These are phyloP conservation scores for Chloebia gouldiae DNA, from an alignment of 2,113 vertebrate genomes.

Conservation along the genomic window DNA sequence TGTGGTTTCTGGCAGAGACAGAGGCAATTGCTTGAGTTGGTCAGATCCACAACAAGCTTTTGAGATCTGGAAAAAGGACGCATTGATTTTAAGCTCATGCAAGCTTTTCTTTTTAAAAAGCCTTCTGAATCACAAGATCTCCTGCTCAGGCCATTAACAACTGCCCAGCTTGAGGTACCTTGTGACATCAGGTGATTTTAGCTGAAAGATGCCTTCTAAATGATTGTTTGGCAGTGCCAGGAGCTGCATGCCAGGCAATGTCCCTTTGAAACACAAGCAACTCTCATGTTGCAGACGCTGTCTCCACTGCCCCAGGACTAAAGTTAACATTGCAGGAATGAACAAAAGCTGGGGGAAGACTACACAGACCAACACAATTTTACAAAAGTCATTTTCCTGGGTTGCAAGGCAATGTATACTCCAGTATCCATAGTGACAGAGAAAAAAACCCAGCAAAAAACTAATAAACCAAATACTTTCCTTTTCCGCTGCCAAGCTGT, in stretches of 20 bases:
- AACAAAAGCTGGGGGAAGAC: neutral
- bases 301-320: neutral
- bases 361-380: neutral
- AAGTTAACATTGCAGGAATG: neutral
- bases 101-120: neutral
- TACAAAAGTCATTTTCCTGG: neutral
- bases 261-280: neutral
- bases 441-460: neutral
- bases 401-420: slow-evolving; percentile 28
- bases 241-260: neutral
- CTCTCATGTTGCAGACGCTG: rapidly evolving
- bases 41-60: slow-evolving; percentile 30
- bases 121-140: neutral
- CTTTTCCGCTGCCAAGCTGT: slow-evolving; percentile 53
- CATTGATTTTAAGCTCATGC: neutral
- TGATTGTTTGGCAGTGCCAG: neutral
- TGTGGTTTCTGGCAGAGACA: slow-evolving; percentile 50
- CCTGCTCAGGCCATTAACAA: neutral
- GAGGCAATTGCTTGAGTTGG: neutral
- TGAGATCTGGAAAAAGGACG: neutral
- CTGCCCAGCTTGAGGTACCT: neutral
- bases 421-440: slow-evolving; percentile 35
- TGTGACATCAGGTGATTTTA: neutral
- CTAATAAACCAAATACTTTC: slow-evolving; percentile 59
- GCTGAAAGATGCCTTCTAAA: neutral